A percentile compares a stretch with the other conserved stretches of the same genome.
These are phyloP conservation scores for Podilymbus podiceps DNA, from an alignment of 2,113 vertebrate species.

Conservation along the genomic window DNA sequence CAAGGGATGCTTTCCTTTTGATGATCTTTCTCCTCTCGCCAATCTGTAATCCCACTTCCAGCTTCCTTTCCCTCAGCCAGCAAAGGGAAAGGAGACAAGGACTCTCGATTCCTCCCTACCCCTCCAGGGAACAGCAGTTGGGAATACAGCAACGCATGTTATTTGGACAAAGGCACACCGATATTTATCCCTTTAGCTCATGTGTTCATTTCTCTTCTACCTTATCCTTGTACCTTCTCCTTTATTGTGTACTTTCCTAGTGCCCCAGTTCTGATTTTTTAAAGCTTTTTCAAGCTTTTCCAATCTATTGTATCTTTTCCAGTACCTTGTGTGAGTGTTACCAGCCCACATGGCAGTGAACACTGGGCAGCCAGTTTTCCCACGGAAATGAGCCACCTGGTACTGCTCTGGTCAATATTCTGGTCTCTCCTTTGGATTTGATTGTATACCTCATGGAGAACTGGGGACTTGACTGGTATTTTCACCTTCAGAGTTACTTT, in stretches of 20 bases:
- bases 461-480: background rate
- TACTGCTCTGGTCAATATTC: background rate
- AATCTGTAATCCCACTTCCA: background rate
- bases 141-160: background rate
- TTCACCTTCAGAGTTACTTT: background rate
- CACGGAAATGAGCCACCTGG: background rate
- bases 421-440: background rate
- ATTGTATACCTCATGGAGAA: background rate
- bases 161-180: no score
- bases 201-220: background rate
- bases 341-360: rapidly evolving
- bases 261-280: background rate
- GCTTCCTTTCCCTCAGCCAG: background rate
- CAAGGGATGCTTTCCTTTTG: background rate
- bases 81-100: background rate
- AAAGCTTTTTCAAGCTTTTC: background rate
- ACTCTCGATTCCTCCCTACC: background rate
- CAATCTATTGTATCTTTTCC: background rate
- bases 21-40: background rate
- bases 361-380: background rate
- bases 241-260: background rate
- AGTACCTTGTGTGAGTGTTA: background rate
- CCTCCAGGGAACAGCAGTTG: rapidly evolving
- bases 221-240: background rate
- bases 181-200: background rate